Evolutionary conservation across 2,888 invertebrate genomes (phyloP), one percentile per base, ranked within the genome.

Genomic region (Drosophila anceps): DNA sequence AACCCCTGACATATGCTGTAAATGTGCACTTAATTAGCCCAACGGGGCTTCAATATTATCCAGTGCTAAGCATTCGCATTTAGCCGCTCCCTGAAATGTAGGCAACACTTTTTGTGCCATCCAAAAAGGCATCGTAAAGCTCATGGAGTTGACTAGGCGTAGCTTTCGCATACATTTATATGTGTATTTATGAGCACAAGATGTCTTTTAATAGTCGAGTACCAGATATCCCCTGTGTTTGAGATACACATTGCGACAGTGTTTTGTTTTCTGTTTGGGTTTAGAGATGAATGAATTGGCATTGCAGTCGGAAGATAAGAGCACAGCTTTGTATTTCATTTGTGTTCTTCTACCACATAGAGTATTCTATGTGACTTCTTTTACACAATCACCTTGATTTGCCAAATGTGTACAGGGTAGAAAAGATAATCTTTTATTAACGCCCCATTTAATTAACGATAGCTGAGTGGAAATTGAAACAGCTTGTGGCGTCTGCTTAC

Each of bases 381-480:
- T 5, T 20, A 15, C 27, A 1, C 15, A 46, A 9, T 7, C 29
- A 20, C 7, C 1, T 29, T 33, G 12, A 13, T 12, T 20, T 27
- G 7, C 2, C 9, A 46, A 20, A 27, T 24, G 27, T 15, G 24
- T 46, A 13, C 48, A 29, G 53, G 64, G 70, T 66, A 41, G 55
- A 46, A 12, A 48, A 54, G 46, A 41, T 53, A 62, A 53, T 55
- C 59, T 64, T 54, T 68, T 64, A 64, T 79, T 75, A 79, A 78
- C 69, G 81, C 79, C 73, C 72, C 82, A 86, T 87, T 87, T 82
- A 86, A 87, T 86, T 81, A 88, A 82, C 72, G 66, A 71, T 76
- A 59, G 69, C 76, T 68, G 41, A 18, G 50, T 55, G 71, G 51
- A 24, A 44, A 58, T 59, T 71, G 29, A 61, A 69, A 64, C 58